Evolutionary conservation across 2,888 invertebrate species (phyloP).

Genomic region (Seira ritae): DNA sequence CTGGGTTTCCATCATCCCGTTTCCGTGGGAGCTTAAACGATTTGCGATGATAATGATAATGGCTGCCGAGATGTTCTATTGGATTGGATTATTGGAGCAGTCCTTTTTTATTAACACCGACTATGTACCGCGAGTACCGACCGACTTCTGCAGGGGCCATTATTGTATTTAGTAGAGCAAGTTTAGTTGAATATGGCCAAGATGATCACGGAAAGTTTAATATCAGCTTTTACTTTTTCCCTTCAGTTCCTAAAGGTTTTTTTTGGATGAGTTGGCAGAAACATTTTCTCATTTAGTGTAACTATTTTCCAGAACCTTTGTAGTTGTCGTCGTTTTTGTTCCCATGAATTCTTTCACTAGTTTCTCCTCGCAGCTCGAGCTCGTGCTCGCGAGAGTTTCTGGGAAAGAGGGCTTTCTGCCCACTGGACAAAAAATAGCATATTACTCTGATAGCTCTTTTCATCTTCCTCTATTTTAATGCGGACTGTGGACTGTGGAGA

Average conservation of each 20-base stretch:
- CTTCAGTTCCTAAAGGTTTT: not conserved
- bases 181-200: no score
- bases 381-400: no score
- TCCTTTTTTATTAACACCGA: no score
- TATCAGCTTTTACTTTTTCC: constrained; percentile 56
- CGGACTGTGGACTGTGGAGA: no score
- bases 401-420: constrained; percentile 17
- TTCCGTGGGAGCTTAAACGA: no score
- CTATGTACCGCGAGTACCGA: no score
- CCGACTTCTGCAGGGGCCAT: no score
- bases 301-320: constrained; percentile 31
- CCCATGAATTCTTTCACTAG: constrained; percentile 37
- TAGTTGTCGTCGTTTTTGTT: constrained; percentile 27
- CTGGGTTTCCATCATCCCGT: no score
- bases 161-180: no score
- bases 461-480: constrained; percentile 5
- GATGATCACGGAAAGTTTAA: constrained; percentile 63
- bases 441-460: constrained; percentile 42
- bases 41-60: no score
- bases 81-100: no score
- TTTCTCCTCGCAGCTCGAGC: not conserved
- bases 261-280: constrained; percentile 64
- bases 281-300: constrained; percentile 54
- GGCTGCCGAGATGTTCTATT: no score
- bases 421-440: constrained; percentile 43